Evolutionary conservation across 2,113 vertebrate genomes (phyloP).

Genomic region (Takifugu bimaculatus): DNA sequence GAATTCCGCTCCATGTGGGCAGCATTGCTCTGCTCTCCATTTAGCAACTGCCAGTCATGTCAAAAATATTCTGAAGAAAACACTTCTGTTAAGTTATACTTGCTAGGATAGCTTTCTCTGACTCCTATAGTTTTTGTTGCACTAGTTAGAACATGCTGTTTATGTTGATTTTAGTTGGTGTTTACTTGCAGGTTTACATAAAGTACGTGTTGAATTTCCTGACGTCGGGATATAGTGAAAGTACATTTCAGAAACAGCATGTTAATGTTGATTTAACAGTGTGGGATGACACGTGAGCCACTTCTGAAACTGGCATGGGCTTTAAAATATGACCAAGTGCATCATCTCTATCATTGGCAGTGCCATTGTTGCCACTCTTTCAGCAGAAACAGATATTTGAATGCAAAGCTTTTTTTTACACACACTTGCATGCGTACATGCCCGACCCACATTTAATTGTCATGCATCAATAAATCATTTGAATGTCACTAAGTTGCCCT

Average conservation of each 20-base stretch:
- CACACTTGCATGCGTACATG: background rate
- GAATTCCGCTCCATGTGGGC: too few species aligned
- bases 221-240: conserved; percentile 9
- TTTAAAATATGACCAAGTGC: conserved; percentile 2
- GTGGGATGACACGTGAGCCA: conserved; percentile 5
- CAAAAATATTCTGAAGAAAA: too few species aligned
- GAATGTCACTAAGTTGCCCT: background rate
- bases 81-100: background rate
- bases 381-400: background rate
- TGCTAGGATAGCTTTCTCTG: background rate
- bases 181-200: conserved; percentile 1
- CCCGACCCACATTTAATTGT: background rate
- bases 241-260: conserved; percentile 6
- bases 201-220: conserved; percentile 14
- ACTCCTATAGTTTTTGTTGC: too few species aligned
- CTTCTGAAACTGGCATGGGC: conserved; percentile 13
- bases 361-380: background rate
- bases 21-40: too few species aligned
- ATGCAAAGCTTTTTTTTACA: background rate
- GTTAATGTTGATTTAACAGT: conserved; percentile 20
- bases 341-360: background rate
- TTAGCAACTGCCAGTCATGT: too few species aligned
- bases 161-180: background rate
- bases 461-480: conserved; percentile 2
- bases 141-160: background rate